These are phyloP conservation scores for Macrosiphum euphorbiae DNA, from an alignment of 2,888 invertebrate species.

Conservation along the genomic window DNA sequence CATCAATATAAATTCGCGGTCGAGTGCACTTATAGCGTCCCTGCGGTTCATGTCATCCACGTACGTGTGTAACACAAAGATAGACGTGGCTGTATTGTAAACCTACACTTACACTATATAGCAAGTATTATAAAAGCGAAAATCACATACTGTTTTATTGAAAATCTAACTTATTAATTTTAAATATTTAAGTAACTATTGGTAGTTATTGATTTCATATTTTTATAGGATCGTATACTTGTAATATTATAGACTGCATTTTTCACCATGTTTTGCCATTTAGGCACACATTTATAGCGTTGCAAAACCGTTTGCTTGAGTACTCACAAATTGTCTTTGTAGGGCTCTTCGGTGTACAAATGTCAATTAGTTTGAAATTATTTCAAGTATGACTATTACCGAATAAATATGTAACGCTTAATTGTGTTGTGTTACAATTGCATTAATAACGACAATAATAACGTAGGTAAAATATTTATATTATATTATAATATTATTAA, in stretches of 20 bases:
- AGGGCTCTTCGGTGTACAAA: background rate
- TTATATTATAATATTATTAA: background rate
- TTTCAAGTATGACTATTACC: background rate
- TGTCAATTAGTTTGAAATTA: background rate
- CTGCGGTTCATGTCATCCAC: background rate
- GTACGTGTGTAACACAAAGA: background rate
- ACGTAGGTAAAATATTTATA: background rate
- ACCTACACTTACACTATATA: background rate
- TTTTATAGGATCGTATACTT: background rate
- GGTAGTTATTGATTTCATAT: no score
- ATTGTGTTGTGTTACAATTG: background rate
- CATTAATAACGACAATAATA: background rate
- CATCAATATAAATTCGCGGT: background rate
- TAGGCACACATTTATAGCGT: background rate
- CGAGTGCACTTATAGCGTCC: background rate
- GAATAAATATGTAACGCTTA: background rate
- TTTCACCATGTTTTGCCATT: background rate
- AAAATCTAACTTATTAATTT: background rate
- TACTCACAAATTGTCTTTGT: background rate
- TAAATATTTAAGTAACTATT: no score
- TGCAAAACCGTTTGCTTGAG: background rate
- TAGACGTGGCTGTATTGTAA: background rate
- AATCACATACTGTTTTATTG: background rate
- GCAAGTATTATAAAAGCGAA: background rate
- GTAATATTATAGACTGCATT: background rate